Evolutionary conservation across 2,888 invertebrate genomes (phyloP).

Genomic region (Hirtodrosophila trivittata): DNA sequence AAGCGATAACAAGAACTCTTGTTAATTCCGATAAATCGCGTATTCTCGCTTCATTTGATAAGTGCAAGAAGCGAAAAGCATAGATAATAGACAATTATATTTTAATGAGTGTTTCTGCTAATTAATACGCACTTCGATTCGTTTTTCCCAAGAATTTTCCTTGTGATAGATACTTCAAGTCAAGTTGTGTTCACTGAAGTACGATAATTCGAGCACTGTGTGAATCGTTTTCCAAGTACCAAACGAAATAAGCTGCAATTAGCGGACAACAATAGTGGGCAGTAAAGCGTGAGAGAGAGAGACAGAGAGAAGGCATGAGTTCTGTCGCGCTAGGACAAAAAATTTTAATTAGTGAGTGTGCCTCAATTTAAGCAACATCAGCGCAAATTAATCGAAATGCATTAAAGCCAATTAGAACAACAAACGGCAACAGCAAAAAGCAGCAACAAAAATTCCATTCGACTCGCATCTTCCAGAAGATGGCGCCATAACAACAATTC

Average conservation of each 20-base stretch:
- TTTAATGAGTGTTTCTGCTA: no score
- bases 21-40: no score
- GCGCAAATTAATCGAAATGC: constrained; percentile 73
- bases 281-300: background rate
- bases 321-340: constrained; percentile 46
- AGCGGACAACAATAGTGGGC: constrained; percentile 32
- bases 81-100: no score
- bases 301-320: constrained; percentile 7
- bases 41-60: no score
- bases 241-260: constrained; percentile 63
- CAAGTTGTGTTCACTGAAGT: constrained; percentile 45
- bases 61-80: no score
- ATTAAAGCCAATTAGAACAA: constrained; percentile 73
- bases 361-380: constrained; percentile 60
- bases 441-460: constrained; percentile 7
- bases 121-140: no score
- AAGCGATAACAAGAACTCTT: no score
- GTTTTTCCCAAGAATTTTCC: no score
- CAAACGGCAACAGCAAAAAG: constrained; percentile 19
- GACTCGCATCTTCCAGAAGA: constrained; percentile 11
- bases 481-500: constrained; percentile 39
- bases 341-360: constrained; percentile 72
- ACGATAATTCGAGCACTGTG: constrained; percentile 43
- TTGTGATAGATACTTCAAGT: constrained; percentile 40
- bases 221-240: constrained; percentile 36